Evolutionary conservation across 1,140 invertebrate species (phyloP).

Genomic region (Himalopsyche phryganea): DNA sequence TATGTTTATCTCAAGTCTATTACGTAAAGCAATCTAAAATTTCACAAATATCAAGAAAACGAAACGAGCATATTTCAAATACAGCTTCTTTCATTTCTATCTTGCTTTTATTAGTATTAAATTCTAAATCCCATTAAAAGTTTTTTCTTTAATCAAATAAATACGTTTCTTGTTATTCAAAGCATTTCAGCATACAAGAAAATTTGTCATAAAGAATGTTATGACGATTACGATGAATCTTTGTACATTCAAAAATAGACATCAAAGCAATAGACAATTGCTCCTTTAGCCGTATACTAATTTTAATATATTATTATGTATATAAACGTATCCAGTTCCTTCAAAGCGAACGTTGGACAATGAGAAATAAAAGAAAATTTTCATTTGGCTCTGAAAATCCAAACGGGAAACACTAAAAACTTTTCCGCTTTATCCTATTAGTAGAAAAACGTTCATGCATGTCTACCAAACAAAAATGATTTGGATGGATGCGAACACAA

Average conservation of each 20-base stretch:
- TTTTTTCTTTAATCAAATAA: no score
- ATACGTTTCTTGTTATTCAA: neutral
- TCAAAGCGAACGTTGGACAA: constrained; percentile 7
- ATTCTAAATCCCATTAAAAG: no score
- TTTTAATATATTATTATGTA: neutral
- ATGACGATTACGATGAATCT: neutral
- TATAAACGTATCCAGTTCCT: neutral
- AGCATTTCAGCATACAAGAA: neutral
- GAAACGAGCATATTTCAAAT: no score
- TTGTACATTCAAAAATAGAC: neutral
- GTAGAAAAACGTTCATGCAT: constrained; percentile 13
- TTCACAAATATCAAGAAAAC: no score
- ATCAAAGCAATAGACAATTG: neutral
- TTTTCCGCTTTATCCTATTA: constrained; percentile 25
- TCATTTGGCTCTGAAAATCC: constrained; percentile 20
- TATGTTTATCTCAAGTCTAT: no score
- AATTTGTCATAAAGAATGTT: neutral
- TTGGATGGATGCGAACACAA: constrained; percentile 7
- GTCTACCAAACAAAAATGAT: constrained; percentile 18
- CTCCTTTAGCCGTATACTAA: neutral
- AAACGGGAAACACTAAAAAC: constrained; percentile 17
- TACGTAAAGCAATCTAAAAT: no score
- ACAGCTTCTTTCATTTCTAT: no score
- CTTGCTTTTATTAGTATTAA: no score
- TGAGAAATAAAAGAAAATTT: constrained; percentile 20